Evolutionary conservation across 2,888 invertebrate genomes (phyloP), one percentile per base, ranked within the genome.

Genomic region (Sialis fuliginosa): DNA sequence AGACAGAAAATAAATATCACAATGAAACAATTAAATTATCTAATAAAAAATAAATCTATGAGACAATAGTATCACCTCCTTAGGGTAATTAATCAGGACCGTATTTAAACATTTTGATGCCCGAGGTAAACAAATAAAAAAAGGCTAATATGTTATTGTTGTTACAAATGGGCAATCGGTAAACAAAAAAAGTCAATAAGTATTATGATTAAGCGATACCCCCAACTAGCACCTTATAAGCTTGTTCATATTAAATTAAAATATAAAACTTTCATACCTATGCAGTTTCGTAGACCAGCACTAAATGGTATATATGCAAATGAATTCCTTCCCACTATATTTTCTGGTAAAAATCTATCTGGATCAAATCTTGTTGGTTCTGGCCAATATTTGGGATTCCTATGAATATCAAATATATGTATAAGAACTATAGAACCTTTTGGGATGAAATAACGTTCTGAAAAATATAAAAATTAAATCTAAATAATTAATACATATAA

Each of bases 241-340:
- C 22, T 22, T 22, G 22, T 22, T 22, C 22, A 22, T 22, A 4
- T 22, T 2, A 22, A 22, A 2, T 22, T 2, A 22, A 22, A 22
- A 22, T 22, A 22, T 22, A 22, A 22, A 2, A 22, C 4, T 22
- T 22, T 12, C 9, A 13, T 39, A 45, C 45, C 45, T 39, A 45
- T 45, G n/a, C 45, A 45, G 32, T 45, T 45, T 45, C 45, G 30
- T 12, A 39, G 22, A n/a, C 45, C 45, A 22, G 45, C 45, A 45
- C 45, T 45, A 12, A 45, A 45, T 8, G 45, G 45, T 31, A 45
- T n/a, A 39, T 39, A 45, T 5, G 45, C 45, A 32, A 45, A 45
- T 31, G 45, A 39, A 45, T 45, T 39, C 9, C 40, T 34, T 10
- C 39, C 39, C 5, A 12, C 39, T 6, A 10, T 9, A 12, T 45